These are phyloP conservation scores for Cinara cedri DNA, from an alignment of 2,888 invertebrate species.

Conservation along the genomic window DNA sequence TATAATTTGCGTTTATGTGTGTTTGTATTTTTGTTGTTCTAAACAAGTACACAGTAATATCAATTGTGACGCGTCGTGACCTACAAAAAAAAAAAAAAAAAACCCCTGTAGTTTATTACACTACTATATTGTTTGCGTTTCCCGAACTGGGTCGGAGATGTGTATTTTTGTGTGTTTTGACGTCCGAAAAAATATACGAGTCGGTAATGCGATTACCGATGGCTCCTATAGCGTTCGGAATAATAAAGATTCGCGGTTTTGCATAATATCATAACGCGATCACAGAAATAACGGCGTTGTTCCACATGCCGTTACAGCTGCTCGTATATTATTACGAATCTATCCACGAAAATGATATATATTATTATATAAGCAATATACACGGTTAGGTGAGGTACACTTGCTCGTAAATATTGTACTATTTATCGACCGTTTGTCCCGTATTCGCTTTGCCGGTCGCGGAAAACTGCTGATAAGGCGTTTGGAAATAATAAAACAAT, in stretches of 20 bases:
- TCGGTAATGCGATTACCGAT: conserved; percentile 19
- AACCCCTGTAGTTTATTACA: no score
- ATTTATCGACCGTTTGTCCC: neutral
- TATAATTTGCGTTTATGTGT: no score
- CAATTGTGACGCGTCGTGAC: neutral
- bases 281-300: conserved; percentile 10
- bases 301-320: no score
- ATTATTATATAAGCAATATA: neutral
- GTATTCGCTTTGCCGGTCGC: no score
- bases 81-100: neutral
- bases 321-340: neutral
- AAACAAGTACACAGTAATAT: neutral
- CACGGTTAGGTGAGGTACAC: no score
- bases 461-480: no score
- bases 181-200: conserved; percentile 22
- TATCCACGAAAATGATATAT: neutral
- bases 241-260: conserved; percentile 6
- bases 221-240: conserved; percentile 17
- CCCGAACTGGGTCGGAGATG: neutral
- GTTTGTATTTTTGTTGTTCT: no score
- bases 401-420: no score
- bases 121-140: neutral
- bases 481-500: no score
- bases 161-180: neutral
- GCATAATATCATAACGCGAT: conserved; percentile 3